phyloP scores from a whole-genome alignment of 2,797 vertebrate species.

The Psittacula derbiana region DNA sequence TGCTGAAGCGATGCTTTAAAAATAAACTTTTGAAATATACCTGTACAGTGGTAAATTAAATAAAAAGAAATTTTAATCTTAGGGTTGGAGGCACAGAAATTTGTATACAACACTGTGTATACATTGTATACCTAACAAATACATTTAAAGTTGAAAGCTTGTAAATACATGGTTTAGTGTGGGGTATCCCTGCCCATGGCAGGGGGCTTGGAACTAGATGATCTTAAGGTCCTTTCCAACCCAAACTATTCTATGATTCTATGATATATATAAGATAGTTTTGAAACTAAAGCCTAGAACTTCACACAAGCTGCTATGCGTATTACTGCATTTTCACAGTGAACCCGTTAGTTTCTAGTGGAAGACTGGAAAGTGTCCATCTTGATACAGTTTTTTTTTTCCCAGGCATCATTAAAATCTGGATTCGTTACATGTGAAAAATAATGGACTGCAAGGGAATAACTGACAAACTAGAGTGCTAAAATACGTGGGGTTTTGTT shows the following conservation, averaged over 20 bases:
- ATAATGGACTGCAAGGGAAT: neutral
- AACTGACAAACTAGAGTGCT: neutral
- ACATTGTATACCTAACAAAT: neutral
- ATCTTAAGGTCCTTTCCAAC: no score
- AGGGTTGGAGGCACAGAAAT: neutral
- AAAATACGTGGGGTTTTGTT: neutral
- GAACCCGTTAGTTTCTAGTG: rapidly evolving
- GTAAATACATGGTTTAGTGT: neutral
- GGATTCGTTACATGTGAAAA: neutral
- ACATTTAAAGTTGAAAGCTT: neutral
- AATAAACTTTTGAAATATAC: neutral
- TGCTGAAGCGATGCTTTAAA: neutral
- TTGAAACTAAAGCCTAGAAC: neutral
- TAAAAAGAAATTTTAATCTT: neutral
- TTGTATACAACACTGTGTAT: neutral
- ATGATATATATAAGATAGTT: neutral
- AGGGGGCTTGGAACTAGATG: no score
- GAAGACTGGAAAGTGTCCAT: neutral
- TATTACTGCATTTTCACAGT: neutral
- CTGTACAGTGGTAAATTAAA: neutral
- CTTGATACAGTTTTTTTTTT: neutral
- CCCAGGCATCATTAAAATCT: neutral
- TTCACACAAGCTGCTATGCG: rapidly evolving
- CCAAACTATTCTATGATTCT: no score
- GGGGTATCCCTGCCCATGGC: no score